These are phyloP conservation scores for Phycodurus eques DNA, from an alignment of 2,113 vertebrate genomes.

Conservation along the genomic window DNA sequence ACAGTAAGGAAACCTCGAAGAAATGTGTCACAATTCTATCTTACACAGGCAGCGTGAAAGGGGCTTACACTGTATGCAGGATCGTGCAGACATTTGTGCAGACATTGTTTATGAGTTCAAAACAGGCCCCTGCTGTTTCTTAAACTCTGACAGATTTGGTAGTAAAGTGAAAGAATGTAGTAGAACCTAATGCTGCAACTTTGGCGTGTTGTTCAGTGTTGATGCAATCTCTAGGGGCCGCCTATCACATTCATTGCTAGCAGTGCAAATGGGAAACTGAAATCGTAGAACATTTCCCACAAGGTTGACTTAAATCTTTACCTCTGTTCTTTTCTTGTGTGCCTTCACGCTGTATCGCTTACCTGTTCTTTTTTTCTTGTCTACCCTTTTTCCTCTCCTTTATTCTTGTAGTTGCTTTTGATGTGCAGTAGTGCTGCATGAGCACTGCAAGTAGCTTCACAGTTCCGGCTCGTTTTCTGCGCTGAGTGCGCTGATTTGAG, in stretches of 20 bases:
- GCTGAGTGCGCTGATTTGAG: constrained; percentile 14
- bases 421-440: neutral
- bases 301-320: constrained; percentile 25
- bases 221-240: constrained; percentile 32
- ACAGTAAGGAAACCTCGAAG: neutral
- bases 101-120: neutral
- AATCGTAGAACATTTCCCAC: constrained; percentile 31
- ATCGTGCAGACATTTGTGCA: neutral
- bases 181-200: constrained; percentile 26
- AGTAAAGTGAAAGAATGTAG: neutral
- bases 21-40: neutral
- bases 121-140: neutral
- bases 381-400: neutral
- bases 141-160: constrained; percentile 16
- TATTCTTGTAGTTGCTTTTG: constrained; percentile 20
- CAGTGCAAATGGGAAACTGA: constrained; percentile 20
- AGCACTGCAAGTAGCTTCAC: neutral
- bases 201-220: constrained; percentile 11
- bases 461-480: constrained; percentile 6
- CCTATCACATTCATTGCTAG: constrained; percentile 31
- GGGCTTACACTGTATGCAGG: neutral
- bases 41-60: neutral
- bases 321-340: constrained; percentile 19
- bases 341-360: constrained; percentile 14
- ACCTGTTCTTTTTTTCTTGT: constrained; percentile 4